Evolutionary conservation across 30 jellyfish, hydroid and myxozoan genomes (phyloP).

Genomic region (Hydractinia symbiolongicarpus): DNA sequence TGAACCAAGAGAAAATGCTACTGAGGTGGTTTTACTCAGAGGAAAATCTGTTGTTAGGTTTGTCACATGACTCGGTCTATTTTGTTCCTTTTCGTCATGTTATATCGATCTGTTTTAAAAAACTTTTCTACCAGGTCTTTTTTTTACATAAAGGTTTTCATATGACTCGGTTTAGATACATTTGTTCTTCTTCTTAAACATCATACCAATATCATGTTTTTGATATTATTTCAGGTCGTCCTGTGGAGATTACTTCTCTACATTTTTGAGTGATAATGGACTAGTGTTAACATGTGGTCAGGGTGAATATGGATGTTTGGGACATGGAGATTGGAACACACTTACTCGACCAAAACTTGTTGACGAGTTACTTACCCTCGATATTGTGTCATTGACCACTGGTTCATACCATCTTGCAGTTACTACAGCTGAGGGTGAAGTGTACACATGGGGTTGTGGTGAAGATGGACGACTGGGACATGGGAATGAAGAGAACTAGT

Average conservation of each 20-base stretch:
- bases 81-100: too few relatives aligned
- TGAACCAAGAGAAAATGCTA: slow-evolving; percentile 68
- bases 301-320: slow-evolving; percentile 87
- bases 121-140: not conserved
- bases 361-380: slow-evolving; percentile 66
- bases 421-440: slow-evolving; percentile 78
- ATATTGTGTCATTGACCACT: slow-evolving; percentile 63
- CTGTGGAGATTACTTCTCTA: slow-evolving; percentile 83
- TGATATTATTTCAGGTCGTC: slow-evolving; percentile 39
- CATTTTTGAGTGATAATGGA: slow-evolving; percentile 89
- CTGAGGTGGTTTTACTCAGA: slow-evolving; percentile 77
- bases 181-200: not conserved
- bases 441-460: slow-evolving; percentile 90
- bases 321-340: slow-evolving; percentile 78
- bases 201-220: not conserved
- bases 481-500: slow-evolving; percentile 65
- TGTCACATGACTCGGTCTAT: not conserved
- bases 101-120: too few relatives aligned
- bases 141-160: not conserved
- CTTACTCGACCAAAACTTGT: slow-evolving; percentile 61
- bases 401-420: slow-evolving; percentile 78
- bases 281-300: slow-evolving; percentile 85
- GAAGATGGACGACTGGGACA: slow-evolving; percentile 89
- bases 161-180: not conserved
- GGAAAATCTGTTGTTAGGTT: slow-evolving; percentile 80